A percentile compares a stretch with the other conserved stretches of the same genome.
Evolutionary conservation across 2,113 vertebrate genomes (phyloP).

Genomic region (Strigops habroptila): DNA sequence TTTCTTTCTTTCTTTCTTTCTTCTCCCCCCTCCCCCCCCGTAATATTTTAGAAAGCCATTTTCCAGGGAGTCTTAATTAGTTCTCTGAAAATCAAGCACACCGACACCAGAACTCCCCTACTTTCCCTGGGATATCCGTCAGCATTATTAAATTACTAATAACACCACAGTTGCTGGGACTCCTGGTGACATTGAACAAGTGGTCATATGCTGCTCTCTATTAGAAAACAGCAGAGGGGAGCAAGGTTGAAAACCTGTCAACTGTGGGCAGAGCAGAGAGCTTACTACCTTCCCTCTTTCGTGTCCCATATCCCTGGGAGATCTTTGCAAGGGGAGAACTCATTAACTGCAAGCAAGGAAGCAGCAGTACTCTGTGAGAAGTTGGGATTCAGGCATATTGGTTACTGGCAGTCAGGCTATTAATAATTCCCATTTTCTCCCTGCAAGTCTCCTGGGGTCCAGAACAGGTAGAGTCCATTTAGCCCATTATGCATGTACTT

Average conservation of each 20-base stretch:
- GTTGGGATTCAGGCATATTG: neutral
- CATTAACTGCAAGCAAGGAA: neutral
- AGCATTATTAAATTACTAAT: neutral
- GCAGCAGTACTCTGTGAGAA: rapidly evolving
- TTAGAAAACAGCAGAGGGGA: neutral
- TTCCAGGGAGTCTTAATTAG: neutral
- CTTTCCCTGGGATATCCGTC: neutral
- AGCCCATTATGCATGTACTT: too few species aligned
- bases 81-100: neutral
- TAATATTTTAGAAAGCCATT: neutral
- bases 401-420: neutral
- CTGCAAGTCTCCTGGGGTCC: neutral
- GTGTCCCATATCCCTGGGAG: neutral
- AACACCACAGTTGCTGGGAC: neutral
- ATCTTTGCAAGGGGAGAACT: neutral
- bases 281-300: neutral
- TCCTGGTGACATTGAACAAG: neutral
- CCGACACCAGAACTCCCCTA: neutral
- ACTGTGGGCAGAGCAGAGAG: neutral
- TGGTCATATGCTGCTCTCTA: neutral
- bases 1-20: too few species aligned
- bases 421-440: neutral
- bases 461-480: neutral
- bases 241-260: neutral
- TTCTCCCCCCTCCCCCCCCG: too few species aligned